Conservation (phyloP, 2,888 invertebrate species). For the Drosophila silvestris region DNA sequence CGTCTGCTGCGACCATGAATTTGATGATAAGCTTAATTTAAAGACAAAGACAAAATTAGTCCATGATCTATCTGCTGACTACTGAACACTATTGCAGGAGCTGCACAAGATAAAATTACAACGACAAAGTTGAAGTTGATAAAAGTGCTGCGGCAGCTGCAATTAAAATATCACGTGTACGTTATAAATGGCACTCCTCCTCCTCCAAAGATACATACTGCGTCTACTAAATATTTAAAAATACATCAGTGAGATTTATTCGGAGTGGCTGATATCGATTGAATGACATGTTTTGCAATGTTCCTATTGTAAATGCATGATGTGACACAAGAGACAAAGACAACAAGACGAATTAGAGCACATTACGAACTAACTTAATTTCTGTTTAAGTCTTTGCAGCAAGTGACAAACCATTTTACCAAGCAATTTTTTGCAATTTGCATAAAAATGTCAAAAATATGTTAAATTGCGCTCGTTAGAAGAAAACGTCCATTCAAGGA, state of each 20-base stretch:
- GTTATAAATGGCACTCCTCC: background rate
- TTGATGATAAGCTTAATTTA: conserved; percentile 40
- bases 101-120: conserved; percentile 11
- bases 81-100: background rate
- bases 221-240: conserved; percentile 51
- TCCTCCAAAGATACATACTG: background rate
- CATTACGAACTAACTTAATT: background rate
- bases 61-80: conserved; percentile 38
- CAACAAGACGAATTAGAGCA: conserved; percentile 1
- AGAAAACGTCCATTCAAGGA: background rate
- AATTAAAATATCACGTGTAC: conserved; percentile 4
- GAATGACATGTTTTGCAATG: conserved; percentile 50
- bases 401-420: background rate
- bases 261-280: conserved; percentile 51
- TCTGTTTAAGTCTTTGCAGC: background rate
- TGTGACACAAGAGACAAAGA: conserved; percentile 25
- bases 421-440: background rate
- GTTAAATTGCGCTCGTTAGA: background rate
- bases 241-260: conserved; percentile 24
- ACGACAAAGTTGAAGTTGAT: conserved; percentile 18
- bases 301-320: conserved; percentile 51
- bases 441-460: background rate
- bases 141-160: conserved; percentile 21
- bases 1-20: conserved; percentile 36
- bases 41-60: conserved; percentile 45